Base-by-base conservation (phyloP, 1,140 invertebrate genomes). In the Psilanteris sp. region DNA sequence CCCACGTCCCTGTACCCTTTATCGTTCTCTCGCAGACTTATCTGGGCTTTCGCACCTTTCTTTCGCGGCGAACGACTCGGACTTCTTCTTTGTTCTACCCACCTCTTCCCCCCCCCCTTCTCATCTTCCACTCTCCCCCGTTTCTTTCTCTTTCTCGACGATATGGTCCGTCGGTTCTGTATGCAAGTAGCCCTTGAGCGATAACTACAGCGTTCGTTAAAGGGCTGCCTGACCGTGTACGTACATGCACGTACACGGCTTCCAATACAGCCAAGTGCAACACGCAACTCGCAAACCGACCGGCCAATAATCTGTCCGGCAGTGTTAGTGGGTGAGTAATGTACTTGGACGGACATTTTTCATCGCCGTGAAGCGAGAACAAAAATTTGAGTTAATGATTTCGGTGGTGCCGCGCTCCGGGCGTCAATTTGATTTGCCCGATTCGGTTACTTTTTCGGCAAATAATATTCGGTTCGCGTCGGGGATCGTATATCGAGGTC, bases 181-280 rank as follows among this genome's bases (percentile, higher is more conserved):
- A 66, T 57, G 73, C 50, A 64, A 70, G 67, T 71, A 43, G 72
- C 68, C 78, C 78, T 61, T 55, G 29, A 77, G 78, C 73, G 64
- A 79, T 68, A 73, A 70, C 68, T 62, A 54, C 44, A 34, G 57
- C 55, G 27, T 70, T 71, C 67, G 72, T 71, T 75, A 70, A 73
- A 68, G 61, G 55, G 50, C 46, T 46, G 39, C 15, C 10, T 29
- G n/a, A n/a, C 18, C 55, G 4, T 71, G 55, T 71, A 50, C 39
- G 27, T 32, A 54, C 55, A 48, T 27, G 16, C 22, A 37, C 24
- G 13, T 44, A 74, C 44, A 57, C 50, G 57, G 29, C 50, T 46
- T 7, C 22, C 46, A 61, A 34, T 22, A 36, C 54, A 43, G 8
- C 9, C 27, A 3, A 20, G 18, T 18, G 14, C 52, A 68, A 29